phyloP scores from a whole-genome alignment of 2,888 invertebrate species.

The Drosophila rellima region DNA sequence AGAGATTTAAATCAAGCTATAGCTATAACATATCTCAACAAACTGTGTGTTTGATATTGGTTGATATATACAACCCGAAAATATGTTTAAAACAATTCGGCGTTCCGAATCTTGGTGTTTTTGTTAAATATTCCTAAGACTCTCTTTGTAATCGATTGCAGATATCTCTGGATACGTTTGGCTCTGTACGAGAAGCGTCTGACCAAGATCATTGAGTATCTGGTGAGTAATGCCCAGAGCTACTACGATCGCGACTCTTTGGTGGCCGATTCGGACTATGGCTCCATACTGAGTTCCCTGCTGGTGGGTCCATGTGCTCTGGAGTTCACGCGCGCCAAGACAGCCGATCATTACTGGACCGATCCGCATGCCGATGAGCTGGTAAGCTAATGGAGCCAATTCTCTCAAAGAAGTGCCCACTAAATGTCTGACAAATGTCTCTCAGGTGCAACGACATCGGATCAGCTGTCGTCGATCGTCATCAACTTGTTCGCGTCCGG shows the following conservation, averaged over 20 bases:
- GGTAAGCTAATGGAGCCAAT: slow-evolving; percentile 84
- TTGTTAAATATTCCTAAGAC: neutral
- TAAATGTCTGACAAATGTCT: neutral
- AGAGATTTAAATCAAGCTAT: too few relatives aligned
- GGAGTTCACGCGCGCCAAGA: slow-evolving; percentile 95
- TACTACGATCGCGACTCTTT: slow-evolving; percentile 96
- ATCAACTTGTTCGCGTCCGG: slow-evolving; percentile 89
- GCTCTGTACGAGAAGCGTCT: slow-evolving; percentile 96
- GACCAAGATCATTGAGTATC: slow-evolving; percentile 94
- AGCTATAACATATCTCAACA: too few relatives aligned
- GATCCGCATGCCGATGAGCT: slow-evolving; percentile 98
- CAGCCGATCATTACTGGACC: slow-evolving; percentile 95
- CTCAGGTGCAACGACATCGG: slow-evolving; percentile 87
- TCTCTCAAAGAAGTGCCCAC: neutral
- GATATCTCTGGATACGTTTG: slow-evolving; percentile 96
- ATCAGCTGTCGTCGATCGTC: slow-evolving; percentile 94
- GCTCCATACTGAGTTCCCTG: slow-evolving; percentile 95
- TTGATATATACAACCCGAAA: too few relatives aligned
- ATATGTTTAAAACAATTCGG: too few relatives aligned
- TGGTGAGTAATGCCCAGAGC: slow-evolving; percentile 93
- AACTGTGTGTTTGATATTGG: too few relatives aligned
- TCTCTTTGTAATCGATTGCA: slow-evolving; percentile 71
- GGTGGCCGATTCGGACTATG: slow-evolving; percentile 95
- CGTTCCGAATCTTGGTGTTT: too few relatives aligned
- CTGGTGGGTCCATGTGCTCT: slow-evolving; percentile 97